Conservation (phyloP, 2,888 invertebrate genomes). For the Himalopsyche tibetana region DNA sequence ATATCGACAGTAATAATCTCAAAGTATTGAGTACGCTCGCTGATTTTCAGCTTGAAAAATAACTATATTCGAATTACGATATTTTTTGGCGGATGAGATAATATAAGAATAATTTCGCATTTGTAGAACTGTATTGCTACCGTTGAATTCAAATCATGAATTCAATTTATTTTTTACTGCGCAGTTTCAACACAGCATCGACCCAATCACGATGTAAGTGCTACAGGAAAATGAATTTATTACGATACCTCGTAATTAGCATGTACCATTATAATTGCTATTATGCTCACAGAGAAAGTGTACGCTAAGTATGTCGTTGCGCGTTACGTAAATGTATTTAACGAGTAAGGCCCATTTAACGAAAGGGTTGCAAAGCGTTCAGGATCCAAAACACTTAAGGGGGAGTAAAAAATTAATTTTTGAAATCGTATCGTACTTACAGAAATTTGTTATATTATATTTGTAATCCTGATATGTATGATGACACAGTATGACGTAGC, state of each 20-base stretch:
- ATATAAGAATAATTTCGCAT: neutral
- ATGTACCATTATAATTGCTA: constrained; percentile 37
- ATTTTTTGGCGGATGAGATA: too few relatives aligned
- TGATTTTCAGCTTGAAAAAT: too few relatives aligned
- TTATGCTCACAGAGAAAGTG: constrained; percentile 18
- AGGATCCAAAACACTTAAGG: neutral
- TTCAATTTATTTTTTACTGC: constrained; percentile 5
- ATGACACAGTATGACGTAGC: too few relatives aligned
- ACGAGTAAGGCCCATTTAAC: neutral
- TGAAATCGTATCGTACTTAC: too few relatives aligned
- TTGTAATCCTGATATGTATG: too few relatives aligned
- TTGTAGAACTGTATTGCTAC: neutral
- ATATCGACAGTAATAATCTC: too few relatives aligned
- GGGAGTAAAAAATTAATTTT: too few relatives aligned
- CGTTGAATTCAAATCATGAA: neutral
- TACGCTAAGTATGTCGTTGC: constrained; percentile 1
- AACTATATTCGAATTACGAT: too few relatives aligned
- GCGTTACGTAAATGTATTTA: neutral
- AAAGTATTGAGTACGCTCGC: too few relatives aligned
- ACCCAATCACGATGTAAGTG: constrained; percentile 8
- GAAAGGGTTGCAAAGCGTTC: neutral
- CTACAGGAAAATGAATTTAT: constrained; percentile 7
- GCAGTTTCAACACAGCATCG: neutral
- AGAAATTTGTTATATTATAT: too few relatives aligned
- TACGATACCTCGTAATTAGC: constrained; percentile 27